phyloP scores from a whole-genome alignment of 2,888 invertebrate species.

The Metalampra italica region DNA sequence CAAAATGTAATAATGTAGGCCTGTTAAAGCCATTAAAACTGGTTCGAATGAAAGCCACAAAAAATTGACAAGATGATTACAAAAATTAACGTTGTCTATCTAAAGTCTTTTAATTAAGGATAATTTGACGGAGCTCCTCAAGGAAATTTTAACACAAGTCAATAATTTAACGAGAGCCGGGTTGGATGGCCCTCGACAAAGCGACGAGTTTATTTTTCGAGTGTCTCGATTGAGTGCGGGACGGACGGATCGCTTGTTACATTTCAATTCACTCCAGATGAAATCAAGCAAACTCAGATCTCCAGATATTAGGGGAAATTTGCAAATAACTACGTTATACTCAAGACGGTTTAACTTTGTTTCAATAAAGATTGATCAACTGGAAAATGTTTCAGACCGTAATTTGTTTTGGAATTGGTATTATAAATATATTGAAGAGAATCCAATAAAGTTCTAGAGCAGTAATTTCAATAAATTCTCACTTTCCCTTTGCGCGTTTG shows the following conservation, averaged over 20 bases:
- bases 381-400: slow-evolving; percentile 22
- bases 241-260: slow-evolving; percentile 29
- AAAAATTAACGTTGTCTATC: slow-evolving; percentile 14
- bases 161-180: slow-evolving; percentile 38
- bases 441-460: slow-evolving; percentile 23
- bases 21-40: not conserved
- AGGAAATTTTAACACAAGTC: slow-evolving; percentile 40
- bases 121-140: slow-evolving; percentile 22
- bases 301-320: slow-evolving; percentile 28
- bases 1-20: too few species aligned
- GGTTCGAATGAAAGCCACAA: not conserved
- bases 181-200: slow-evolving; percentile 39
- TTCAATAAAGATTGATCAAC: slow-evolving; percentile 30
- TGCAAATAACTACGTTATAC: slow-evolving; percentile 33
- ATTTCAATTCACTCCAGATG: slow-evolving; percentile 38
- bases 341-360: slow-evolving; percentile 28
- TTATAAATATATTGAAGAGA: slow-evolving; percentile 21
- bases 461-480: slow-evolving; percentile 22
- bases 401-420: slow-evolving; percentile 21
- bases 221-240: slow-evolving; percentile 27
- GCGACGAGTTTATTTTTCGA: slow-evolving; percentile 46
- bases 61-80: not conserved
- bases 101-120: slow-evolving; percentile 23
- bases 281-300: slow-evolving; percentile 38
- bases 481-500: slow-evolving; percentile 10